Evolutionary conservation across 2,888 invertebrate species (phyloP).

Genomic region (Thymelicus lineola): DNA sequence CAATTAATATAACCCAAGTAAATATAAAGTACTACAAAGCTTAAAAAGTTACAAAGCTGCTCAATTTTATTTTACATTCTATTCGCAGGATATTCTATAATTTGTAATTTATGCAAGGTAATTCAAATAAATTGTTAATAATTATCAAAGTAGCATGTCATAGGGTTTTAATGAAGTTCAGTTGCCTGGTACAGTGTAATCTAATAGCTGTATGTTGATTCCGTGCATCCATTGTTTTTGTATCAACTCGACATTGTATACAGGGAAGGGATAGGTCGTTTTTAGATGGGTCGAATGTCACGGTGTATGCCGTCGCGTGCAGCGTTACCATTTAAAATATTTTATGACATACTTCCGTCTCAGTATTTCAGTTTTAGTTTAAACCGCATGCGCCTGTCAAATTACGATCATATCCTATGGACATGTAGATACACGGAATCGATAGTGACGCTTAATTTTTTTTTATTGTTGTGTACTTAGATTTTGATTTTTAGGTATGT

Average conservation of each 20-base stretch:
- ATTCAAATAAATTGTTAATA: too few relatives aligned
- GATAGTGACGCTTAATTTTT: neutral
- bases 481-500: too few relatives aligned
- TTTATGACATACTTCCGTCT: conserved; percentile 79
- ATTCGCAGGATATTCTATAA: too few relatives aligned
- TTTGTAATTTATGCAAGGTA: too few relatives aligned
- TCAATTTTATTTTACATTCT: too few relatives aligned
- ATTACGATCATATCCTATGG: conserved; percentile 44
- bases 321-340: conserved; percentile 70
- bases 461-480: too few relatives aligned
- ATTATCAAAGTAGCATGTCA: neutral
- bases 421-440: conserved; percentile 39
- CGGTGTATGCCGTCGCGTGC: conserved; percentile 62
- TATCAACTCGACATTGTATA: conserved; percentile 33
- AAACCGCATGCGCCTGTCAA: conserved; percentile 73
- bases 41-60: too few relatives aligned
- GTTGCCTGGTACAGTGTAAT: too few relatives aligned
- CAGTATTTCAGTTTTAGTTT: conserved; percentile 81
- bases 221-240: conserved; percentile 26
- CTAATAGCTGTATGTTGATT: neutral
- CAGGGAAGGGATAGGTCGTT: conserved; percentile 34
- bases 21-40: too few relatives aligned
- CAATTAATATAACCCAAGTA: too few relatives aligned
- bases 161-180: too few relatives aligned
- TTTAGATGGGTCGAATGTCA: conserved; percentile 31